phyloP scores from a whole-genome alignment of 2,113 vertebrate species.

The Nestor notabilis region DNA sequence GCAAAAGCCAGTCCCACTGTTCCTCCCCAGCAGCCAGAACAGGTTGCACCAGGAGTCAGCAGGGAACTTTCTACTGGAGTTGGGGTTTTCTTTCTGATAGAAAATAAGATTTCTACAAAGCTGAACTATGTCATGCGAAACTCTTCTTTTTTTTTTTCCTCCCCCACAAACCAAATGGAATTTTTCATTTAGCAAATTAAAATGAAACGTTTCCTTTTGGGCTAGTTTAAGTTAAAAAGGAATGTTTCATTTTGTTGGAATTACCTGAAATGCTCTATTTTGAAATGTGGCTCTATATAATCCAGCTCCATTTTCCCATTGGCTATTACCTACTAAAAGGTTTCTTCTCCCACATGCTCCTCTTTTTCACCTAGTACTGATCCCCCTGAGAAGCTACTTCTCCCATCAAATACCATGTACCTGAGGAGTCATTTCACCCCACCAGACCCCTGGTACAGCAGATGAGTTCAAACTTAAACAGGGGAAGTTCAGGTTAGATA shows the following conservation, averaged over 20 bases:
- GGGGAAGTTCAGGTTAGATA: not conserved
- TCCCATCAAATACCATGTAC: not conserved
- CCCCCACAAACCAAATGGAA: fast-evolving
- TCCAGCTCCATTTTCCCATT: not conserved
- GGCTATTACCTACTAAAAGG: not conserved
- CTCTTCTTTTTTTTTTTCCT: too few relatives aligned
- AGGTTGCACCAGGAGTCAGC: not conserved
- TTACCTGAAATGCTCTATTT: not conserved
- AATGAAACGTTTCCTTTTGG: not conserved
- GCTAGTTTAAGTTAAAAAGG: not conserved
- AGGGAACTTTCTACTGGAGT: not conserved
- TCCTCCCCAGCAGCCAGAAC: not conserved
- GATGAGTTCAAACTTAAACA: not conserved
- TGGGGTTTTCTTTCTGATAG: not conserved
- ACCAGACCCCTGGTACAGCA: not conserved
- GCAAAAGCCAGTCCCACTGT: not conserved
- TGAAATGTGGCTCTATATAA: not conserved
- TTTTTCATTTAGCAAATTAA: not conserved
- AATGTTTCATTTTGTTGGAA: not conserved
- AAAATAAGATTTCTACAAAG: not conserved
- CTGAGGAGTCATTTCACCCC: not conserved
- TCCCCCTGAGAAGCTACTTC: not conserved
- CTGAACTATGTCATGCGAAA: not conserved
- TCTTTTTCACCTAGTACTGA: not conserved
- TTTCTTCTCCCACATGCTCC: not conserved